Evolutionary conservation across 2,888 invertebrate species (phyloP).

Genomic region (Odontocerum albicorne): DNA sequence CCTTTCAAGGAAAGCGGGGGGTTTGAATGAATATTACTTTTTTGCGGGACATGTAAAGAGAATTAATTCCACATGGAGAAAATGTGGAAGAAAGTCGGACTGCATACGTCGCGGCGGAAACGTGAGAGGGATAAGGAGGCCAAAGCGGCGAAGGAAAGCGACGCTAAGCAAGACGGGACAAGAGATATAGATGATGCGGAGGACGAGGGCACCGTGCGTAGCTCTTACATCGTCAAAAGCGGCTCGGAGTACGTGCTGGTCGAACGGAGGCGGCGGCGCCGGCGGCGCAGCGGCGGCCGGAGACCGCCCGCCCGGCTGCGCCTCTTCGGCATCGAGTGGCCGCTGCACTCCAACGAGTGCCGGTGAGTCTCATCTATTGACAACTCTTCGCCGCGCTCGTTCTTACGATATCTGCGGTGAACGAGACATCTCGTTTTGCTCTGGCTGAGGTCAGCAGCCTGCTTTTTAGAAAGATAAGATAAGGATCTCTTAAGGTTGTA

Average conservation of each 20-base stretch:
- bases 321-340: slow-evolving; percentile 59
- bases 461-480: no score
- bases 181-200: slow-evolving; percentile 45
- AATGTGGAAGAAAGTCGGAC: slow-evolving; percentile 60
- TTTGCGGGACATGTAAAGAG: no score
- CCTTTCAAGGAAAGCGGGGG: no score
- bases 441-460: no score
- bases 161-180: slow-evolving; percentile 40
- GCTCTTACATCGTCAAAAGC: slow-evolving; percentile 56
- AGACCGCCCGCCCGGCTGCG: slow-evolving; percentile 55
- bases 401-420: no score
- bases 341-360: slow-evolving; percentile 55
- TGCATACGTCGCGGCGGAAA: slow-evolving; percentile 61
- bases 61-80: slow-evolving; percentile 55
- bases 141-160: slow-evolving; percentile 43
- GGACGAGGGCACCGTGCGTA: slow-evolving; percentile 55
- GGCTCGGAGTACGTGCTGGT: slow-evolving; percentile 57
- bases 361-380: slow-evolving; percentile 45
- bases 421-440: no score
- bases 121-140: slow-evolving; percentile 44
- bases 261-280: slow-evolving; percentile 51
- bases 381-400: no score
- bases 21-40: no score
- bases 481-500: no score
- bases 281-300: slow-evolving; percentile 54